Evolutionary conservation across 2,888 invertebrate species (phyloP).

Genomic region (Blastobasis lacticolella): DNA sequence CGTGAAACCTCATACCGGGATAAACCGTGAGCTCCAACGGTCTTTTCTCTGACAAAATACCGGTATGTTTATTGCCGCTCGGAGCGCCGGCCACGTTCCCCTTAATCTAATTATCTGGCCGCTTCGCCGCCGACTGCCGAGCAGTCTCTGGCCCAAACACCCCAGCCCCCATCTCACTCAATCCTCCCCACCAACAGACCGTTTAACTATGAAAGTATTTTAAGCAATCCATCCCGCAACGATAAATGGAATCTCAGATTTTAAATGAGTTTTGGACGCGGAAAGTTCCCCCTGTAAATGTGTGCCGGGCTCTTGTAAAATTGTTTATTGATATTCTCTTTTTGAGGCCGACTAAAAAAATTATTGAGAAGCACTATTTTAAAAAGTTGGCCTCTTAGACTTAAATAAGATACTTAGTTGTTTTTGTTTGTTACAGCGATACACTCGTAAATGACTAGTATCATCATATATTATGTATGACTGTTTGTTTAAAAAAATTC

Average conservation of each 20-base stretch:
- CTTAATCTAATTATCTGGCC: conserved; percentile 68
- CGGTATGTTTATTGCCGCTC: too few relatives aligned
- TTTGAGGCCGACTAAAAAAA: too few relatives aligned
- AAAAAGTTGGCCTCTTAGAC: too few relatives aligned
- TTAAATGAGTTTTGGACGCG: conserved; percentile 32
- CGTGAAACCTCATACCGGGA: too few relatives aligned
- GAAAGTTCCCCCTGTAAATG: conserved; percentile 17
- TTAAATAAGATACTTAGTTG: too few relatives aligned
- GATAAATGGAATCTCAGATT: conserved; percentile 38
- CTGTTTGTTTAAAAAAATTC: too few relatives aligned
- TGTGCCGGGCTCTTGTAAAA: neutral
- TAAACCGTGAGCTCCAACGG: too few relatives aligned
- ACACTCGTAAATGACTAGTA: too few relatives aligned
- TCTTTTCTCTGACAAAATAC: too few relatives aligned
- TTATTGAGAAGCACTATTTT: too few relatives aligned
- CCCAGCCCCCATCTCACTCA: conserved; percentile 43
- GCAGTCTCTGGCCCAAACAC: conserved; percentile 29
- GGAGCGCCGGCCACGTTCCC: conserved; percentile 47
- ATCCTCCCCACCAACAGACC: conserved; percentile 42
- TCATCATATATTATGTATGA: too few relatives aligned
- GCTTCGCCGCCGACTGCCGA: conserved; percentile 49
- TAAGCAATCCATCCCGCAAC: conserved; percentile 41
- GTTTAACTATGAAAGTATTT: conserved; percentile 49
- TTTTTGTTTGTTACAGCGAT: too few relatives aligned
- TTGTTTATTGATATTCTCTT: conserved; percentile 4